A percentile compares a stretch with the other conserved stretches of the same genome.
Conservation (phyloP, 2,888 invertebrate species). For the Leuctra nigra region DNA sequence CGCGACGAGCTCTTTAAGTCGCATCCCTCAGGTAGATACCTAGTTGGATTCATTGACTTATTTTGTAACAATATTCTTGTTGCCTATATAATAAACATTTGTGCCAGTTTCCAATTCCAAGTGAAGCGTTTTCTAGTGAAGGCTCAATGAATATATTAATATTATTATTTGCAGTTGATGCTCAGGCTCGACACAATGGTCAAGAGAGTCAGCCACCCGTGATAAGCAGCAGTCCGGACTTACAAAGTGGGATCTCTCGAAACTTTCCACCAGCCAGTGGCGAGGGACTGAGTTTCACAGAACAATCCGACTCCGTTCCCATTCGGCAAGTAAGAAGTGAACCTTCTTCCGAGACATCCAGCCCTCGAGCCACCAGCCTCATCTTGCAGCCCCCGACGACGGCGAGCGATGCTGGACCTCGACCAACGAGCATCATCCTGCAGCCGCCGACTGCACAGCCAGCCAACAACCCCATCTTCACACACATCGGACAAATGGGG, state of each 20-base stretch:
- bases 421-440: slow-evolving; percentile 45
- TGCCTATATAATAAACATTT: too few species aligned
- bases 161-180: background rate
- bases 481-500: slow-evolving; percentile 45
- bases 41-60: too few species aligned
- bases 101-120: too few species aligned
- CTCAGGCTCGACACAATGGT: slow-evolving; percentile 2
- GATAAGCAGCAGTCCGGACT: too few species aligned
- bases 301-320: background rate
- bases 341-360: too few species aligned
- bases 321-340: too few species aligned
- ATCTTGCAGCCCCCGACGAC: slow-evolving; percentile 3
- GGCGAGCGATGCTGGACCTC: slow-evolving; percentile 11
- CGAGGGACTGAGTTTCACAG: too few species aligned
- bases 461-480: slow-evolving; percentile 43
- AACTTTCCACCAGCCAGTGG: too few species aligned
- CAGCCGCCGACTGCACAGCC: slow-evolving; percentile 42
- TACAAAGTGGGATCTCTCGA: too few species aligned
- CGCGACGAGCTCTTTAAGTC: slow-evolving; percentile 76
- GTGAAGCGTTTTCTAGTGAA: too few species aligned
- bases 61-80: too few species aligned
- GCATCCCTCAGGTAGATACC: slow-evolving; percentile 34
- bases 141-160: too few species aligned
- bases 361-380: background rate
- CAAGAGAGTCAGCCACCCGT: slow-evolving; percentile 9